These are phyloP conservation scores for Tauraco erythrolophus DNA, from an alignment of 2,113 vertebrate genomes.

Conservation along the genomic window DNA sequence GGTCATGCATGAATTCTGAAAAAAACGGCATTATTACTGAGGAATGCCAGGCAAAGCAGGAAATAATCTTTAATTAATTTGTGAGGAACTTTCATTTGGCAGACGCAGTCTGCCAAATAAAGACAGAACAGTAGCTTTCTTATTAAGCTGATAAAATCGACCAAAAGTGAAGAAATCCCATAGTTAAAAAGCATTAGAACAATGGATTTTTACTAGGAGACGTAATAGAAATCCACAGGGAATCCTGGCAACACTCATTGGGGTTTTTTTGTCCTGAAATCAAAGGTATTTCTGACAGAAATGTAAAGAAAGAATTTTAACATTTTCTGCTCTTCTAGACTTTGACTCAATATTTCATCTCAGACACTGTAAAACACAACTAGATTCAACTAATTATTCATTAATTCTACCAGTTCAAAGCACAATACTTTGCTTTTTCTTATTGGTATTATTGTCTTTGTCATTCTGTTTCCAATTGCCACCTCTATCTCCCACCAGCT, in stretches of 20 bases:
- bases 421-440: background rate
- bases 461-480: background rate
- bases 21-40: slow-evolving; percentile 39
- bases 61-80: slow-evolving; percentile 60
- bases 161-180: slow-evolving; percentile 47
- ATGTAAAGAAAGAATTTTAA: background rate
- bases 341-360: background rate
- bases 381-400: background rate
- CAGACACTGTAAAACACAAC: background rate
- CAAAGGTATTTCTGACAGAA: slow-evolving; percentile 22
- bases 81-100: slow-evolving; percentile 45
- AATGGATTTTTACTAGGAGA: slow-evolving; percentile 39
- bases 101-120: slow-evolving; percentile 11
- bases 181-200: slow-evolving; percentile 27
- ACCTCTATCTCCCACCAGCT: background rate
- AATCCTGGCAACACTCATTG: background rate
- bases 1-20: slow-evolving; percentile 40
- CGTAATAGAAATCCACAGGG: slow-evolving; percentile 41
- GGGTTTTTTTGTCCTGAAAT: background rate
- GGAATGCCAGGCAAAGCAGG: slow-evolving; percentile 42
- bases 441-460: background rate
- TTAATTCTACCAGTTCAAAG: background rate
- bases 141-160: slow-evolving; percentile 50
- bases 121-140: slow-evolving; percentile 53
- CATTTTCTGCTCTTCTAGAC: background rate